Evolutionary conservation across 2,888 invertebrate species (phyloP).

Genomic region (Gibbula magus): DNA sequence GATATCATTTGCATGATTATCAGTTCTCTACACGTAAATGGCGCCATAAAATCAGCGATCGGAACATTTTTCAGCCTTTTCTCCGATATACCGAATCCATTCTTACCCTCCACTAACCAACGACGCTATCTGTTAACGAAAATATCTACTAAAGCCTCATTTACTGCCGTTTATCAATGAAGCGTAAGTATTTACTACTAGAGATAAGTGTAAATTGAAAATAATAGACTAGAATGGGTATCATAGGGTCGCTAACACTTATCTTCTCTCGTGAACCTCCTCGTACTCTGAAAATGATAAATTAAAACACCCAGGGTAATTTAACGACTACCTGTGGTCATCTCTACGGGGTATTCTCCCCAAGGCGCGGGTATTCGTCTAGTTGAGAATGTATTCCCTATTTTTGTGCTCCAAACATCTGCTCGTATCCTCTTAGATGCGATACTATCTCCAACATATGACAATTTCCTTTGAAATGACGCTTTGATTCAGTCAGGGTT

Average conservation of each 20-base stretch:
- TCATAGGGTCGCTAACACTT: neutral
- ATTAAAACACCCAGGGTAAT: neutral
- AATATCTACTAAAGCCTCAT: neutral
- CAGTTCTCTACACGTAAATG: neutral
- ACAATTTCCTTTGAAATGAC: neutral
- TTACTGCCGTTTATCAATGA: neutral
- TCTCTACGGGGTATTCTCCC: neutral
- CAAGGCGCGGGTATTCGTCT: neutral
- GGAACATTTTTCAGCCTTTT: neutral
- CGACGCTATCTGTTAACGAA: neutral
- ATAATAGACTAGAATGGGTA: neutral
- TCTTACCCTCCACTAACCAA: neutral
- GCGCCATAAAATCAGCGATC: neutral
- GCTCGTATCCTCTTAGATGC: too few relatives aligned
- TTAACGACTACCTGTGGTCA: neutral
- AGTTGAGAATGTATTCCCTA: too few relatives aligned
- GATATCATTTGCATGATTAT: neutral
- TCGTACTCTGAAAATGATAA: neutral
- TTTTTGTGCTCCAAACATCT: too few relatives aligned
- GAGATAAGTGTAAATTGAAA: conserved; percentile 11
- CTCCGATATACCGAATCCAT: neutral
- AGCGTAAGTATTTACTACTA: neutral
- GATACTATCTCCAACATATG: too few relatives aligned
- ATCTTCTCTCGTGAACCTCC: too few relatives aligned
- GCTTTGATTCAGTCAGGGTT: neutral